These are phyloP conservation scores for Atta cephalotes DNA, from an alignment of 1,140 invertebrate genomes.

Conservation along the genomic window DNA sequence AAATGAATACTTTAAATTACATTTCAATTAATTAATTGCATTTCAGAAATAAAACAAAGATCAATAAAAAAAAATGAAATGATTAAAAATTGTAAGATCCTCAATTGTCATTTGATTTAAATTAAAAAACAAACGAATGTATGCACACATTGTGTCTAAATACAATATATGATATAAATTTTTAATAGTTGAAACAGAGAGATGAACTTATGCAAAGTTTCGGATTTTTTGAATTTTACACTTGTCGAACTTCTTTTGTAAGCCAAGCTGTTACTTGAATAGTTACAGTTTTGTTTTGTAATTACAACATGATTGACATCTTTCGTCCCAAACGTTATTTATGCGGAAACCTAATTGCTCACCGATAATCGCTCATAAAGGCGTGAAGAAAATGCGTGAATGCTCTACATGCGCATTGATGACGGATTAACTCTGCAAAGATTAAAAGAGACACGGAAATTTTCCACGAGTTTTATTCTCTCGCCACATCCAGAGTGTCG, in stretches of 20 bases:
- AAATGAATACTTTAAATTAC: background rate
- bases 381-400: constrained; percentile 23
- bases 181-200: background rate
- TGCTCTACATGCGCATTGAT: background rate
- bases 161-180: background rate
- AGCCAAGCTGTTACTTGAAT: background rate
- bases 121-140: background rate
- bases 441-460: constrained; percentile 46
- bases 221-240: too few species aligned
- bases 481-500: background rate
- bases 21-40: background rate
- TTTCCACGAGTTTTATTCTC: constrained; percentile 33
- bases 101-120: background rate
- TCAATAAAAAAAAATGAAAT: background rate
- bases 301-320: background rate
- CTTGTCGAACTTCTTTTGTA: too few species aligned
- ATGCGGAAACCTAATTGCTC: background rate
- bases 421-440: constrained; percentile 38
- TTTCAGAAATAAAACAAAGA: background rate
- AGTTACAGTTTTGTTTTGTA: background rate
- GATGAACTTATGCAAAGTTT: too few species aligned
- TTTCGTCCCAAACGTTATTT: background rate
- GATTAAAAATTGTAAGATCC: too few species aligned
- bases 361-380: constrained; percentile 16
- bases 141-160: background rate